These are phyloP conservation scores for Chaetops frenatus DNA, from an alignment of 2,113 vertebrate genomes.

Conservation along the genomic window DNA sequence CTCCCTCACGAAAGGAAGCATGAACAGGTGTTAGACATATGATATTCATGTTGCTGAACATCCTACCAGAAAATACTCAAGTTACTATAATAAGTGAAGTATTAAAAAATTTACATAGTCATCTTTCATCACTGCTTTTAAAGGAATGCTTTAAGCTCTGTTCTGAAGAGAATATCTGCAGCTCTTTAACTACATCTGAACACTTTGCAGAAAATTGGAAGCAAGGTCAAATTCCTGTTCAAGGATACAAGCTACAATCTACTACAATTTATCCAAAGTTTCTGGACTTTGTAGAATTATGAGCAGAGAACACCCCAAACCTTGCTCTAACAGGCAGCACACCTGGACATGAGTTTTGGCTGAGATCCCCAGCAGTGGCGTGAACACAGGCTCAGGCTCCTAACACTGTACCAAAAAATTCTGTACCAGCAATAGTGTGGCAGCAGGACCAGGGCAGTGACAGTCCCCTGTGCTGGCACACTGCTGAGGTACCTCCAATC, in stretches of 20 bases:
- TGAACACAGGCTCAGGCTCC: rapidly evolving
- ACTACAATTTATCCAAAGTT: background rate
- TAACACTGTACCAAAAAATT: background rate
- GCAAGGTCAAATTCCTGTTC: background rate
- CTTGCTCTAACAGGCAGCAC: background rate
- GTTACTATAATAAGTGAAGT: background rate
- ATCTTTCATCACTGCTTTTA: background rate
- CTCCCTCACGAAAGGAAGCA: background rate
- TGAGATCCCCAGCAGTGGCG: background rate
- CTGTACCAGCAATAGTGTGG: background rate
- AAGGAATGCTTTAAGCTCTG: background rate
- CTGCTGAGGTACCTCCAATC: background rate
- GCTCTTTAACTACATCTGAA: background rate
- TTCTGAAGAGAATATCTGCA: background rate
- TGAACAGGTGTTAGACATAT: background rate
- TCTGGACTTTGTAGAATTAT: background rate
- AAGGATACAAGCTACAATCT: background rate
- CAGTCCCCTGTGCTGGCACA: background rate
- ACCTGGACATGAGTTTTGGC: background rate
- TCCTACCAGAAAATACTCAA: background rate
- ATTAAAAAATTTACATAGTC: background rate
- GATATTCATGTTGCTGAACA: background rate
- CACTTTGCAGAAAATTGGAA: background rate
- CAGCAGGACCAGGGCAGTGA: background rate
- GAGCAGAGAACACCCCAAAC: background rate